Evolutionary conservation across 2,113 vertebrate species (phyloP).

Genomic region (Myotis yumanensis): DNA sequence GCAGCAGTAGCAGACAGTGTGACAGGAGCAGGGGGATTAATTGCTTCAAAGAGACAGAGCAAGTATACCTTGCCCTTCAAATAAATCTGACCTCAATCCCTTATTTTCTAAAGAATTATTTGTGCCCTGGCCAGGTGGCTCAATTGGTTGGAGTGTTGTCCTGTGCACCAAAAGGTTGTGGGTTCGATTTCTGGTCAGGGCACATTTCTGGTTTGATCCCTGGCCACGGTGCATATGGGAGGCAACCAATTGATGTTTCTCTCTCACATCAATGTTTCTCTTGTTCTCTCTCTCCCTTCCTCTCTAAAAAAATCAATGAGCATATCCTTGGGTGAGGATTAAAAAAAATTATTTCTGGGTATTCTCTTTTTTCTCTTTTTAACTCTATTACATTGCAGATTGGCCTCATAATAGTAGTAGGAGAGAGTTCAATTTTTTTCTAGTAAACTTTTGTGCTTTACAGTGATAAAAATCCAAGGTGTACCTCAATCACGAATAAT

Average conservation of each 20-base stretch:
- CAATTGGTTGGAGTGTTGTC: neutral
- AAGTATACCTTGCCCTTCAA: neutral
- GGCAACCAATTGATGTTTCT: neutral
- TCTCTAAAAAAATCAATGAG: neutral
- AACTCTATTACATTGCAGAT: neutral
- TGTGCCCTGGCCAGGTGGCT: neutral
- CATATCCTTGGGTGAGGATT: neutral
- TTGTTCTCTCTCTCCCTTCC: neutral
- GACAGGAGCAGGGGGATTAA: neutral
- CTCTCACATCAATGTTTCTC: neutral
- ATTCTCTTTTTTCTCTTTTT: neutral
- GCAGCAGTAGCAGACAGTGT: neutral
- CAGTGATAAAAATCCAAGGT: constrained; percentile 21
- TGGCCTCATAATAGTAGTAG: constrained; percentile 24
- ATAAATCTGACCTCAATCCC: constrained; percentile 21
- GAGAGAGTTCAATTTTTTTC: constrained; percentile 16
- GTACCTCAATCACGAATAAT: neutral
- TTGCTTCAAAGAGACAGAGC: neutral
- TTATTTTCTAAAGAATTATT: constrained; percentile 45
- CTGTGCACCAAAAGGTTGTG: neutral
- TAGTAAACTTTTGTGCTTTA: neutral
- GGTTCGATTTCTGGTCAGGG: neutral
- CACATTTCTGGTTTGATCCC: no score
- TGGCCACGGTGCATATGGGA: neutral
- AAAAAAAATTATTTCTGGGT: constrained; percentile 10